Percentiles rank a stretch among this genome's conserved stretches.
Evolutionary conservation across 1,140 invertebrate genomes (phyloP).

Genomic region (Halyomorpha halys): DNA sequence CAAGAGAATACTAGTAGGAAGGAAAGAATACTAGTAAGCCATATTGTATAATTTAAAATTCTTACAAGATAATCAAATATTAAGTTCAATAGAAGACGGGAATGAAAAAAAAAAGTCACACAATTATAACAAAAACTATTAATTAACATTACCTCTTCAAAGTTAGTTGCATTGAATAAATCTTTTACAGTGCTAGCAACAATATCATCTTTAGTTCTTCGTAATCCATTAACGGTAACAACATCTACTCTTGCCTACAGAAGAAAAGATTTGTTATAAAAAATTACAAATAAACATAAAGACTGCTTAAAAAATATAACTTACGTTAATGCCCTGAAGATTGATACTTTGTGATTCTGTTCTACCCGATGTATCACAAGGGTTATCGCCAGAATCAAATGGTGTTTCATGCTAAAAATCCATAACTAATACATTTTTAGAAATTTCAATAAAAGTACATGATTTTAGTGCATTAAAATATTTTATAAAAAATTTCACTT

Average conservation of each 20-base stretch:
- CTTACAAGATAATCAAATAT: too few relatives aligned
- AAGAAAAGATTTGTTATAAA: not conserved
- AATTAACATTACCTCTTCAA: constrained; percentile 37
- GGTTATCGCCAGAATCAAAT: not conserved
- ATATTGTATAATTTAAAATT: too few relatives aligned
- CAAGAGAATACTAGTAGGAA: too few relatives aligned
- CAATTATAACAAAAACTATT: not conserved
- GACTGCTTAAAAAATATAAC: not conserved
- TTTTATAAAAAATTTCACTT: too few relatives aligned
- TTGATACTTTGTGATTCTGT: constrained; percentile 2
- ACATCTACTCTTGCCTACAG: constrained; percentile 61
- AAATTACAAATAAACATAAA: too few relatives aligned
- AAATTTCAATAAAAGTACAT: too few relatives aligned
- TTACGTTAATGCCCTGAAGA: constrained; percentile 1
- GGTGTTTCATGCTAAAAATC: constrained; percentile 1
- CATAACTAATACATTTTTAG: not conserved
- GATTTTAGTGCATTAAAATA: too few relatives aligned
- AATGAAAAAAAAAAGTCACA: not conserved
- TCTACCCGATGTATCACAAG: not conserved
- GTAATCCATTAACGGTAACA: constrained; percentile 67
- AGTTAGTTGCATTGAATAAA: constrained; percentile 54
- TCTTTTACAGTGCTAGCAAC: constrained; percentile 58
- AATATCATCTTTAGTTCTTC: constrained; percentile 73
- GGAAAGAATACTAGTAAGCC: too few relatives aligned
- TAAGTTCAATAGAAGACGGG: too few relatives aligned